Percentiles rank a stretch among this genome's conserved stretches.
Evolutionary conservation across 2,888 invertebrate genomes (phyloP).

Genomic region (Acrobasis suavella): DNA sequence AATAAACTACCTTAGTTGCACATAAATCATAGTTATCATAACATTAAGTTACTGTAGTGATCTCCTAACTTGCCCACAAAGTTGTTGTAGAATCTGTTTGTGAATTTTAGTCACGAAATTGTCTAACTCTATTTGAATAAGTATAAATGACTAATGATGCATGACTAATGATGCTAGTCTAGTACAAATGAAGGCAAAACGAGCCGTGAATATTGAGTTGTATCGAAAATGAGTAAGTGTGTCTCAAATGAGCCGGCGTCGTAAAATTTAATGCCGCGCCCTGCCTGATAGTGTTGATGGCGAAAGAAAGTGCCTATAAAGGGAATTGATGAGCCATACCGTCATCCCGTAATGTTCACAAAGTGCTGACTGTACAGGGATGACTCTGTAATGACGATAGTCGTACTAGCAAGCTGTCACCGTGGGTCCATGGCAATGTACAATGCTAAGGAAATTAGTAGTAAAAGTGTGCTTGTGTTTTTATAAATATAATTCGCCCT

Average conservation of each 20-base stretch:
- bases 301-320: constrained; percentile 73
- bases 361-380: not conserved
- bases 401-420: too few species aligned
- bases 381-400: not conserved
- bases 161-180: constrained; percentile 1
- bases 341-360: constrained; percentile 42
- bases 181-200: constrained; percentile 33
- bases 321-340: constrained; percentile 69
- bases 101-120: not conserved
- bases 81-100: not conserved
- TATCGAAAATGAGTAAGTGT: constrained; percentile 62
- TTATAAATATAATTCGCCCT: too few species aligned
- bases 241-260: constrained; percentile 68
- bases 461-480: too few species aligned
- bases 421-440: too few species aligned
- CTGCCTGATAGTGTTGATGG: constrained; percentile 72
- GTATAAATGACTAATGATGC: not conserved
- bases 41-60: too few species aligned
- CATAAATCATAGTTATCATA: too few species aligned
- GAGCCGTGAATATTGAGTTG: constrained; percentile 43
- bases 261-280: constrained; percentile 75
- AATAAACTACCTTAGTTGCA: too few species aligned
- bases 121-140: not conserved
- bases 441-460: too few species aligned
- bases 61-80: too few species aligned